These are phyloP conservation scores for Cynocephalus volans DNA, from an alignment of 2,113 vertebrate genomes.

Conservation along the genomic window DNA sequence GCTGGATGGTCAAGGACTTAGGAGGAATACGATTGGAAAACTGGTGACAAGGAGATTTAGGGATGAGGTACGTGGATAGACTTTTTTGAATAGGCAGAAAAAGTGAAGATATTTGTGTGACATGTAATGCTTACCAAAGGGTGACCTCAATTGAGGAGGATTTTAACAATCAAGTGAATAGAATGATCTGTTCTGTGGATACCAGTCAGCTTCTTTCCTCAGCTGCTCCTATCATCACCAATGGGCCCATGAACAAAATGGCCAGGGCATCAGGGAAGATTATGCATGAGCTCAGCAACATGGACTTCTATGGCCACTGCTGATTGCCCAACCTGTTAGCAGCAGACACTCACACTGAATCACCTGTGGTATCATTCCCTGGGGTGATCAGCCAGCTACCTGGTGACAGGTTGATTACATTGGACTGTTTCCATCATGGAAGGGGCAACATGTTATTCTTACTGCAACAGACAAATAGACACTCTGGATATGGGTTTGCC, in stretches of 20 bases:
- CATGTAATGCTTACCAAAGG: neutral
- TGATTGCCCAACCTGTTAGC: neutral
- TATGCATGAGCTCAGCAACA: neutral
- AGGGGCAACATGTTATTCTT: neutral
- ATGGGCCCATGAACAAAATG: neutral
- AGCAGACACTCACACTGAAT: neutral
- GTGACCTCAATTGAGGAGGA: neutral
- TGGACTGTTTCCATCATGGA: neutral
- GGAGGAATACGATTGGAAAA: neutral
- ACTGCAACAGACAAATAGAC: neutral
- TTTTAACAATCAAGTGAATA: neutral
- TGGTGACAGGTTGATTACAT: neutral
- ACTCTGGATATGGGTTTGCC: neutral
- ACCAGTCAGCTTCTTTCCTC: neutral
- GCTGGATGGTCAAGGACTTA: neutral
- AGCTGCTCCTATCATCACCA: neutral
- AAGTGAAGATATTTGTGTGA: neutral
- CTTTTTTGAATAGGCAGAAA: neutral
- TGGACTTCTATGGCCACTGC: neutral
- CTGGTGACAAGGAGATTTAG: neutral
- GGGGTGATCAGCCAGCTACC: neutral
- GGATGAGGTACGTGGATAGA: neutral
- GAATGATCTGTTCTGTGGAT: neutral
- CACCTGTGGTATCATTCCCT: neutral
- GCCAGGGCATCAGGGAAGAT: neutral